A percentile compares a stretch with the other conserved stretches of the same genome.
Conservation (phyloP, 2,888 invertebrate genomes). For the Sarcophaga variegata region DNA sequence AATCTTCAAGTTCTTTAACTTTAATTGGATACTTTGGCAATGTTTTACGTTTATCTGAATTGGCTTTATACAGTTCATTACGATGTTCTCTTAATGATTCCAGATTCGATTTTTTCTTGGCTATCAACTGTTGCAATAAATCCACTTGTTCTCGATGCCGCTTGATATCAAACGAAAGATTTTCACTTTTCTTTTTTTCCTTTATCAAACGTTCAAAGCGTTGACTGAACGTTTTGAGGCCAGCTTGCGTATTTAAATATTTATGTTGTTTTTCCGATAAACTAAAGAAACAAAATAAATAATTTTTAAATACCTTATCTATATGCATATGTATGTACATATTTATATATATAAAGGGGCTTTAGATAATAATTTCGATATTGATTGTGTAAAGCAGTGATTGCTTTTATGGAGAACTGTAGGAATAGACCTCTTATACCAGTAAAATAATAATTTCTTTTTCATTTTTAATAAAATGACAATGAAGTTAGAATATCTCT, state of each 20-base stretch:
- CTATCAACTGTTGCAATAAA: conserved; percentile 83
- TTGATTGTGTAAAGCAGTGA: no score
- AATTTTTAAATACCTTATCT: no score
- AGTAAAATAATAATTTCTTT: no score
- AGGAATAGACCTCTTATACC: no score
- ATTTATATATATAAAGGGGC: no score
- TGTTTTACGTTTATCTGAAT: conserved; percentile 82
- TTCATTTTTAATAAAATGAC: no score
- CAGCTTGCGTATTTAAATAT: conserved; percentile 84
- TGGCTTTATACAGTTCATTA: conserved; percentile 79
- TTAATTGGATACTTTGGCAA: conserved; percentile 85
- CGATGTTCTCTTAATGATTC: conserved; percentile 82
- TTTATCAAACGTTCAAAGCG: conserved; percentile 83
- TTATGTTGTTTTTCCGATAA: conserved; percentile 86
- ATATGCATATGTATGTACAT: no score
- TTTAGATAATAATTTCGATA: no score
- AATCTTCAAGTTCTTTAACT: conserved; percentile 84
- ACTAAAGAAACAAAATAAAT: conserved; percentile 77
- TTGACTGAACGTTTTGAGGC: conserved; percentile 83
- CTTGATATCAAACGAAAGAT: conserved; percentile 84
- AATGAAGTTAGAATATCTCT: no score
- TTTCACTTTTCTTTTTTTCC: conserved; percentile 81
- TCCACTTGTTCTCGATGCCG: conserved; percentile 84
- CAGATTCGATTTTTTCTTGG: conserved; percentile 75
- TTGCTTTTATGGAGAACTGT: no score